Conservation (phyloP, 2,797 vertebrate species). For the Otolemur crassicaudatus region DNA sequence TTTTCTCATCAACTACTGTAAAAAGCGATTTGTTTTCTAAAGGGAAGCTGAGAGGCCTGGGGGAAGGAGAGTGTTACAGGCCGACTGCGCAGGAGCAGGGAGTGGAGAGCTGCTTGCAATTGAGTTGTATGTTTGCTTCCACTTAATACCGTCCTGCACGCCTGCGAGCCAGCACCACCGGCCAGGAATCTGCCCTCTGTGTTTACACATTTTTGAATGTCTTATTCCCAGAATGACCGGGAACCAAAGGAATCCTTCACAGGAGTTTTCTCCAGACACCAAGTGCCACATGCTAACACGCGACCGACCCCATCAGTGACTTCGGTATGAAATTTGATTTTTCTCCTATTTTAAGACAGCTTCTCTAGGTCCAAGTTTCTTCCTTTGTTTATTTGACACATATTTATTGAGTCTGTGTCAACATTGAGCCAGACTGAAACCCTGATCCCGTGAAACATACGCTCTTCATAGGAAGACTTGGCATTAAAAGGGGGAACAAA, state of each 20-base stretch:
- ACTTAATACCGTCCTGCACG: background rate
- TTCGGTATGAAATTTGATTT: background rate
- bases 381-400: background rate
- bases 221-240: constrained; percentile 49
- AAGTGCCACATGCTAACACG: background rate
- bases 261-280: background rate
- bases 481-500: background rate
- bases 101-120: background rate
- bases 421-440: background rate
- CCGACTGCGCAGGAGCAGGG: background rate
- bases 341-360: background rate
- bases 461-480: background rate
- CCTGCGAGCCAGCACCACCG: rapidly evolving
- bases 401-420: background rate
- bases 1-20: constrained; percentile 86
- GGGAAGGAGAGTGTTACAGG: background rate
- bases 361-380: background rate
- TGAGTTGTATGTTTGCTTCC: constrained; percentile 30
- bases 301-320: background rate
- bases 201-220: background rate
- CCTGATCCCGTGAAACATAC: background rate
- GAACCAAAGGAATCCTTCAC: constrained; percentile 45
- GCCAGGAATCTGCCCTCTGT: background rate
- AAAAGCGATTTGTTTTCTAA: constrained; percentile 67
- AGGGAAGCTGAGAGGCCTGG: constrained; percentile 34